phyloP scores from a whole-genome alignment of 37 sponge, comb jelly and placozoan species.

The Oopsacas minuta region DNA sequence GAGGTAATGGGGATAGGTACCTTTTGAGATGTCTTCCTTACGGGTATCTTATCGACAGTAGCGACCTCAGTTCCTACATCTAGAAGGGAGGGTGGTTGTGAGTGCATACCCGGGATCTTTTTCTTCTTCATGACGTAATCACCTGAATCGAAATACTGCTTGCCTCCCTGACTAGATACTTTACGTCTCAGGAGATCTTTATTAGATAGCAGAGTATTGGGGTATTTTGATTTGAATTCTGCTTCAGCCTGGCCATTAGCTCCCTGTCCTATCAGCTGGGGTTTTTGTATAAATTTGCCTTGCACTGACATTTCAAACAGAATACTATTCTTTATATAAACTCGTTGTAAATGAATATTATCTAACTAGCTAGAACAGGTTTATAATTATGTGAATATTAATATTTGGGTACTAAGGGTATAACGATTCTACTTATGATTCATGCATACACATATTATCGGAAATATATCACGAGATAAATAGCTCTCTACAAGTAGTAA shows the following conservation, averaged over 20 bases:
- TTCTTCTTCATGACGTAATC: constrained; percentile 44
- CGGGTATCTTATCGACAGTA: not conserved
- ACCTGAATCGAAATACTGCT: constrained; percentile 77
- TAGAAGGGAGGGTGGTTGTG: not conserved
- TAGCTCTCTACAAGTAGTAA: too few species aligned
- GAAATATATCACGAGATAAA: too few species aligned
- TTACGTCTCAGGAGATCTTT: constrained; percentile 4
- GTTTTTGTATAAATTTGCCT: not conserved
- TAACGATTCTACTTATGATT: too few species aligned
- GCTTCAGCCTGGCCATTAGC: not conserved
- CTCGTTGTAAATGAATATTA: not conserved
- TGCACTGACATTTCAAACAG: not conserved
- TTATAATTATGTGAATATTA: not conserved
- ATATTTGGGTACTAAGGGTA: too few species aligned
- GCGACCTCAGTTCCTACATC: constrained; percentile 10
- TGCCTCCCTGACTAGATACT: constrained; percentile 31
- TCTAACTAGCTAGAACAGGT: not conserved
- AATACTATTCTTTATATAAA: too few species aligned
- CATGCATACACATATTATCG: too few species aligned
- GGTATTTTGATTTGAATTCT: constrained; percentile 15
- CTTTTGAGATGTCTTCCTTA: not conserved
- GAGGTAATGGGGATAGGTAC: not conserved
- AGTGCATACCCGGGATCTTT: not conserved
- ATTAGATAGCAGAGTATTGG: not conserved
- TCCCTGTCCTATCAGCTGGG: not conserved